These are phyloP conservation scores for Sebastolobus alascanus DNA, from an alignment of 2,797 vertebrate species.

Conservation along the genomic window DNA sequence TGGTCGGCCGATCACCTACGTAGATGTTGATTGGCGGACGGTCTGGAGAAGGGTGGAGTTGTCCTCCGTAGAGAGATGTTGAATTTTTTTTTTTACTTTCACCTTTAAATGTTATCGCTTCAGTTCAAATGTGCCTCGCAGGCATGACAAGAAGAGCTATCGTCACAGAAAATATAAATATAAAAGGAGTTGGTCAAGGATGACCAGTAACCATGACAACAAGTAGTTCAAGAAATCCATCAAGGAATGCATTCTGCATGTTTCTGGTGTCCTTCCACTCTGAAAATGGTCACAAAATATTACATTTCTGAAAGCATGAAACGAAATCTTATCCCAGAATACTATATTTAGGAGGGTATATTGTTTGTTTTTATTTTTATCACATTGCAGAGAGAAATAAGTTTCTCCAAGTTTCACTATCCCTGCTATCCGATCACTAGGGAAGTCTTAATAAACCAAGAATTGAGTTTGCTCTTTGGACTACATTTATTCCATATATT, in stretches of 20 bases:
- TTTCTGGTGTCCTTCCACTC: neutral
- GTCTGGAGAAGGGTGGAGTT: neutral
- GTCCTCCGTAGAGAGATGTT: too few relatives aligned
- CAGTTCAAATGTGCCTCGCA: neutral
- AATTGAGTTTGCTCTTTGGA: neutral
- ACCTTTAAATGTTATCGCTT: neutral
- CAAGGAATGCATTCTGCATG: neutral
- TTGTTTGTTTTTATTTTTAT: too few relatives aligned
- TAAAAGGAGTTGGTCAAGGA: neutral
- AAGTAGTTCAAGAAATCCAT: neutral
- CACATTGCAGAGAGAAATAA: too few relatives aligned
- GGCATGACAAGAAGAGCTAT: neutral
- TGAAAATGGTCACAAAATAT: neutral
- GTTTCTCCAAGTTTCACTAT: too few relatives aligned
- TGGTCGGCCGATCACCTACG: slow-evolving; percentile 58
- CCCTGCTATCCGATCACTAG: too few relatives aligned
- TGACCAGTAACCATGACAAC: neutral
- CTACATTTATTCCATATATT: slow-evolving; percentile 27
- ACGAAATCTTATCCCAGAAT: too few relatives aligned
- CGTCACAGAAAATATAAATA: neutral
- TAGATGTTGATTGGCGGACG: slow-evolving; percentile 64
- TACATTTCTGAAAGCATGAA: neutral
- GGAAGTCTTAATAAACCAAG: neutral
- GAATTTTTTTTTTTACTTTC: neutral
- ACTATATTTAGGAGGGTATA: too few relatives aligned